These are phyloP conservation scores for Rugalucina vietnamica DNA, from an alignment of 2,888 invertebrate species.

Conservation along the genomic window DNA sequence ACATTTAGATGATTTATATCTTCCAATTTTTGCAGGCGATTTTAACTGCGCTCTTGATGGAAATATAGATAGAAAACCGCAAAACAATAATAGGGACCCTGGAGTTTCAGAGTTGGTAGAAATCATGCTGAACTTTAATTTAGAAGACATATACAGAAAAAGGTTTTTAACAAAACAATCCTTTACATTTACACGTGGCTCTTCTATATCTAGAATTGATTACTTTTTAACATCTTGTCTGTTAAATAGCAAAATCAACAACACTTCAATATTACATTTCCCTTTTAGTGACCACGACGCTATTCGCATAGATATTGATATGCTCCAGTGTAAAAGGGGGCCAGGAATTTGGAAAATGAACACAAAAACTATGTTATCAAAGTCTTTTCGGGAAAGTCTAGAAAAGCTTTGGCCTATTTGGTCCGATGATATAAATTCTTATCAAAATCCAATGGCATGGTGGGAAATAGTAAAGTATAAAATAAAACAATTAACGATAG, in stretches of 20 bases:
- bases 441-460: neutral
- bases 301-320: neutral
- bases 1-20: too few species aligned
- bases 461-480: neutral
- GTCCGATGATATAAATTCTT: neutral
- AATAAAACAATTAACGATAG: neutral
- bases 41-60: too few species aligned
- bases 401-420: too few species aligned
- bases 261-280: neutral
- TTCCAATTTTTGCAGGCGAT: too few species aligned
- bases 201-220: neutral
- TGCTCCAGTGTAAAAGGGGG: neutral
- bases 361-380: neutral
- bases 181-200: neutral
- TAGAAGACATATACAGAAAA: neutral
- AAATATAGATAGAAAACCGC: too few species aligned
- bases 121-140: neutral
- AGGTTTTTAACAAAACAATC: neutral
- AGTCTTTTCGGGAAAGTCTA: neutral
- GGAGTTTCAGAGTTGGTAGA: neutral
- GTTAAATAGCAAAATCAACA: neutral
- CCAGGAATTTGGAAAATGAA: neutral
- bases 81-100: too few species aligned
- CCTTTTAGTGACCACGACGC: neutral
- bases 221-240: neutral